Base-by-base conservation (phyloP, 2,113 vertebrate species). In the Tauraco erythrolophus region DNA sequence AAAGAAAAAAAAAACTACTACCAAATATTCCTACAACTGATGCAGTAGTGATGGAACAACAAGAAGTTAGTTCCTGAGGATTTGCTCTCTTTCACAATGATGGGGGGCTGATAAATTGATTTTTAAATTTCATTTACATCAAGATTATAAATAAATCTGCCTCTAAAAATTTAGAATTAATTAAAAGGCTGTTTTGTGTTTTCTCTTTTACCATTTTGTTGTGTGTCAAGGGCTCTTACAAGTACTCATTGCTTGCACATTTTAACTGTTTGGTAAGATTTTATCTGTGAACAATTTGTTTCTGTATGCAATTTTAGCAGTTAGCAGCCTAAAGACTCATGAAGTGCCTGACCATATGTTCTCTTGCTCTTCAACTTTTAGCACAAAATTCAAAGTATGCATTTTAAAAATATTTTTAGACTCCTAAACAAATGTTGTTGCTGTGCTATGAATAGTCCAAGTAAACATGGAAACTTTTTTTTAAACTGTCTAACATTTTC, bases 261-360 rank as follows among this genome's bases (percentile, higher is more conserved):
- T 96, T 97, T 96, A 92, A 91, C 19, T 35, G 35, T 93, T 97
- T 94, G 76, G 62, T 89, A 94, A 94, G 88, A 84, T 64, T 96
- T 95, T 96, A 86, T 94, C 84, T 94, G 65, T 41, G 79, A 60
- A 88, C 14, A 17, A 48, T 92, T 94, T 88, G 27, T 68, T 89
- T 91, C 57, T 70, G 12, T 66, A 53, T 77, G 85, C 46, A 91
- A 78, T 89, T 96, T 96, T 96, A 93, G 68, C 75, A 94, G 75
- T 93, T 95, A 91, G 51, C 60, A 93, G 35, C 48, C 51, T 92
- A 87, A 96, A 97, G 56, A 54, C 64, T 96, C 89, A 65, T 89
- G 88, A 97, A 97, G 89, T 56, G 82, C 43, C 84, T 68, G 61
- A 92, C 93, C 96, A 98, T 98, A 98, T 97, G 97, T 92, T 97